Percentiles rank a stretch among this genome's conserved stretches.
These are phyloP conservation scores for Apis florea DNA, from an alignment of 1,140 invertebrate genomes.

Conservation along the genomic window DNA sequence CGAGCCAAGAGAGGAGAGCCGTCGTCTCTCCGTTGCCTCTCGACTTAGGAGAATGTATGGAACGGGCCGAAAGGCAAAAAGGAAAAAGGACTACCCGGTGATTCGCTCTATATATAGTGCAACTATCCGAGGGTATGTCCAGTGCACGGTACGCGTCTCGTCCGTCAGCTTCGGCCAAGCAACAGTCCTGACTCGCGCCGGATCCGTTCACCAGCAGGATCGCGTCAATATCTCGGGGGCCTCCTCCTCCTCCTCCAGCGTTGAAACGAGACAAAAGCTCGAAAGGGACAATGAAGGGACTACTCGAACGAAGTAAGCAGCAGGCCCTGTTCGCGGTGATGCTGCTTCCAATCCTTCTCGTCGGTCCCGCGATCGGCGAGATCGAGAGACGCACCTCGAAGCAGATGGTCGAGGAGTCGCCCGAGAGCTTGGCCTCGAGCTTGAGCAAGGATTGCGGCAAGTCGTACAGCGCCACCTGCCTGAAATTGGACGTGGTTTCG, in stretches of 20 bases:
- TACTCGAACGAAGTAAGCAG: constrained; percentile 17
- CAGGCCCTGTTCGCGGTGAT: background rate
- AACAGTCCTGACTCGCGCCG: background rate
- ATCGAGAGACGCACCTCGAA: constrained; percentile 70
- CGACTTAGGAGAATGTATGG: constrained; percentile 77
- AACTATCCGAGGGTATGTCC: constrained; percentile 71
- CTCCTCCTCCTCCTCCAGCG: background rate
- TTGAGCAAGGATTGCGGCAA: constrained; percentile 84
- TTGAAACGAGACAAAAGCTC: background rate
- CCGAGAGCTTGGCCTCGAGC: constrained; percentile 60
- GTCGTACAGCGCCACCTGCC: constrained; percentile 87
- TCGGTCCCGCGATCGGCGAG: constrained; percentile 63
- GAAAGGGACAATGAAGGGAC: constrained; percentile 45
- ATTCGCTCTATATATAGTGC: constrained; percentile 79
- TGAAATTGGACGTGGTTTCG: constrained; percentile 90
- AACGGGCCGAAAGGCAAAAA: constrained; percentile 74
- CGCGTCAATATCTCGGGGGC: background rate
- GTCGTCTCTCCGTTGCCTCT: constrained; percentile 57
- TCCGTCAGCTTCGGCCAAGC: constrained; percentile 57
- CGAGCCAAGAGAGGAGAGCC: constrained; percentile 71
- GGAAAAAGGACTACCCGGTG: constrained; percentile 74
- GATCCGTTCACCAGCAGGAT: constrained; percentile 7
- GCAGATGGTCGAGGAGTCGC: constrained; percentile 71
- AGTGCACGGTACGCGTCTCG: constrained; percentile 74
- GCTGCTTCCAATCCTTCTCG: constrained; percentile 41